phyloP scores from a whole-genome alignment of 2,113 vertebrate species.

The Polypterus bichir region DNA sequence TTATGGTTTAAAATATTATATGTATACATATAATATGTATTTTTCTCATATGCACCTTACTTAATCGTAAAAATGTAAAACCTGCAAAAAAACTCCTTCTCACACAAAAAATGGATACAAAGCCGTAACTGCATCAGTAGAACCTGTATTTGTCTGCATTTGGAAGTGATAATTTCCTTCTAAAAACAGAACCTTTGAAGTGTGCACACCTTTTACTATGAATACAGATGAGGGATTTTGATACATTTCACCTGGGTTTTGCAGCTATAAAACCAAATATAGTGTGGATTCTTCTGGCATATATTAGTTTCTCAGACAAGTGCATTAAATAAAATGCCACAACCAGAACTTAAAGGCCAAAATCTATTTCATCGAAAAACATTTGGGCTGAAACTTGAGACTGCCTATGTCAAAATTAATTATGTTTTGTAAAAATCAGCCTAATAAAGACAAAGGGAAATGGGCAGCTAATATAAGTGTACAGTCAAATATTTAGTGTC shows the following conservation, averaged over 20 bases:
- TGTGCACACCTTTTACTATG: background rate
- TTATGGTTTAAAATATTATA: no score
- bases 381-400: background rate
- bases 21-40: no score
- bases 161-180: background rate
- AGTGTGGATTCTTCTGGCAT: background rate
- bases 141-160: background rate
- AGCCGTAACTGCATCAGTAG: background rate
- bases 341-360: background rate
- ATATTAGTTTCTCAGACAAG: background rate
- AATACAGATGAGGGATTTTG: background rate
- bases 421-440: background rate
- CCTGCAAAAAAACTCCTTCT: no score
- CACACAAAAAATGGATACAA: no score
- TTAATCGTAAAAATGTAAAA: no score
- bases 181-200: background rate
- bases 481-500: background rate
- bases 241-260: conserved; percentile 3
- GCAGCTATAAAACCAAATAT: background rate
- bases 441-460: background rate
- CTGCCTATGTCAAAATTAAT: background rate
- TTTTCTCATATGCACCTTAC: no score
- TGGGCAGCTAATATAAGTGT: background rate
- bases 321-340: conserved; percentile 2
- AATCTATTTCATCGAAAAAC: background rate